These are phyloP conservation scores for Silurus aristotelis DNA, from an alignment of 2,797 vertebrate species.

Conservation along the genomic window DNA sequence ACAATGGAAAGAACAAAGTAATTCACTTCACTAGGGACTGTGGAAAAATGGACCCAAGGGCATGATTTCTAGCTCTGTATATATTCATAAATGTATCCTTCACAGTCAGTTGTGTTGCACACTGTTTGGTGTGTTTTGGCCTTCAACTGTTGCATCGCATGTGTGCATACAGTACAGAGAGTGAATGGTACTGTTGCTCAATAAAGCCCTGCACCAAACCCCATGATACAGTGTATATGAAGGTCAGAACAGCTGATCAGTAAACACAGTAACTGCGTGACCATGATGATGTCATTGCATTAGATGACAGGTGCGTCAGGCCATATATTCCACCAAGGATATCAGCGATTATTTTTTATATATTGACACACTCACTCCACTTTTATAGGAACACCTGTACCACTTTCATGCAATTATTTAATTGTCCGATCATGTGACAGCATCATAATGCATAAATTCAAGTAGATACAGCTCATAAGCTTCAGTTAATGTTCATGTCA, in stretches of 20 bases:
- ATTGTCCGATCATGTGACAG: too few relatives aligned
- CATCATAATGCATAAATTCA: too few relatives aligned
- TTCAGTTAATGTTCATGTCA: too few relatives aligned
- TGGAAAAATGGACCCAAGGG: neutral
- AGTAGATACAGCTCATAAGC: too few relatives aligned
- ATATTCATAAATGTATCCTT: neutral
- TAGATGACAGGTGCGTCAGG: slow-evolving; percentile 68
- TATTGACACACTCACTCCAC: too few relatives aligned
- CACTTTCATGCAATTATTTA: too few relatives aligned
- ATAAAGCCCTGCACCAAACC: slow-evolving; percentile 47
- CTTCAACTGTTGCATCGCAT: slow-evolving; percentile 41
- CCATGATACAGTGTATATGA: slow-evolving; percentile 52
- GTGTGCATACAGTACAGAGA: slow-evolving; percentile 56
- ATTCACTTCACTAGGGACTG: slow-evolving; percentile 29
- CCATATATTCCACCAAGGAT: slow-evolving; percentile 26
- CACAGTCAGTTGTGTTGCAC: slow-evolving; percentile 42
- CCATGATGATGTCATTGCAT: slow-evolving; percentile 63
- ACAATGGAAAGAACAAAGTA: slow-evolving; percentile 17
- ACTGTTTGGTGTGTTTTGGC: slow-evolving; percentile 38
- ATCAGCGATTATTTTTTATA: neutral
- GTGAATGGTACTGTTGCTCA: slow-evolving; percentile 58
- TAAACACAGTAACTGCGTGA: slow-evolving; percentile 44
- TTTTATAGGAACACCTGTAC: too few relatives aligned
- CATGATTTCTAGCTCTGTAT: neutral
- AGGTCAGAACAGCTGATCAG: slow-evolving; percentile 62